A percentile compares a stretch with the other conserved stretches of the same genome.
Evolutionary conservation across 2,797 vertebrate genomes (phyloP).

Genomic region (Artibeus jamaicensis): DNA sequence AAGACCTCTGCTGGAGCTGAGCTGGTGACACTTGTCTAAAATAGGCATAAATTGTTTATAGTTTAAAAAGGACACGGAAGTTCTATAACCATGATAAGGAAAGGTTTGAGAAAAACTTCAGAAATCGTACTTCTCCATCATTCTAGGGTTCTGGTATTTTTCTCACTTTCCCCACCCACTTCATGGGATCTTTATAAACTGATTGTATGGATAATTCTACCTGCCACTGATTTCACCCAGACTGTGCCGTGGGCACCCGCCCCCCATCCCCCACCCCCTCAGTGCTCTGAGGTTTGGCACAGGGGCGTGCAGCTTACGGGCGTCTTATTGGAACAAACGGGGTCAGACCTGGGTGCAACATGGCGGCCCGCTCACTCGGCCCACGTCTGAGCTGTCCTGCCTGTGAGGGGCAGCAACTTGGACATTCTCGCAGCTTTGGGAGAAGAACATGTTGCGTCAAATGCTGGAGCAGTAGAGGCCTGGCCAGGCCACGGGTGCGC

Average conservation of each 20-base stretch:
- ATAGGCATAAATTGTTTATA: background rate
- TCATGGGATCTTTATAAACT: fast-evolving
- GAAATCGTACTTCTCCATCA: fast-evolving
- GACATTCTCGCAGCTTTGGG: background rate
- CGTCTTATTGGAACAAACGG: fast-evolving
- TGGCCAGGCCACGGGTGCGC: background rate
- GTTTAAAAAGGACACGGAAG: background rate
- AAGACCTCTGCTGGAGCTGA: background rate
- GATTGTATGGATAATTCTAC: fast-evolving
- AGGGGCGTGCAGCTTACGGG: fast-evolving
- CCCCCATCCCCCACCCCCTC: too few relatives aligned
- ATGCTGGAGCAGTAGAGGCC: fast-evolving
- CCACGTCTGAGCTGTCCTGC: background rate
- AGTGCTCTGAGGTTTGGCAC: background rate
- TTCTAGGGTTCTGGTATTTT: fast-evolving
- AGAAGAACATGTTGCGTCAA: background rate
- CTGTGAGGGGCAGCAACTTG: background rate
- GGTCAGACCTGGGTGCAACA: fast-evolving
- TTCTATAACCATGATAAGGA: background rate
- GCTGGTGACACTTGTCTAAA: too few relatives aligned
- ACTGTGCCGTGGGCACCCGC: background rate
- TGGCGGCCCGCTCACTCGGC: fast-evolving
- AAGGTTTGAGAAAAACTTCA: background rate
- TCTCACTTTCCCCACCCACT: background rate
- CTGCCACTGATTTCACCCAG: background rate